phyloP scores from a whole-genome alignment of 2,113 vertebrate species.

The Eulemur rufifrons region DNA sequence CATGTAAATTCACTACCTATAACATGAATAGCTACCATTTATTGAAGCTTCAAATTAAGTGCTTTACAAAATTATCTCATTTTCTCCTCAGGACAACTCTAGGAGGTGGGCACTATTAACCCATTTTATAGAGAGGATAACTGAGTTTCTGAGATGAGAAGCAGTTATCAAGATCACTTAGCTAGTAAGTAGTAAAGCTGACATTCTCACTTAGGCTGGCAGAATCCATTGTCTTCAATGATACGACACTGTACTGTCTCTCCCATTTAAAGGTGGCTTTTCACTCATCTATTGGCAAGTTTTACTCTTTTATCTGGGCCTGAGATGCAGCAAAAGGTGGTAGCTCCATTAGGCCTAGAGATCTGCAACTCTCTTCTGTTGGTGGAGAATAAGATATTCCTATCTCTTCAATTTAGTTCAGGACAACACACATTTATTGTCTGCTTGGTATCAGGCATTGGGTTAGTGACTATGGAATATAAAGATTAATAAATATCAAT shows the following conservation, averaged over 20 bases:
- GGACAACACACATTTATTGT: neutral
- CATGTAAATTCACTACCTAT: neutral
- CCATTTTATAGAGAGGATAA: neutral
- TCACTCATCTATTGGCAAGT: neutral
- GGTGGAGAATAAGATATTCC: neutral
- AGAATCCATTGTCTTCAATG: neutral
- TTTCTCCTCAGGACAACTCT: constrained; percentile 14
- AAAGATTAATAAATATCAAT: constrained; percentile 18
- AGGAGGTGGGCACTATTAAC: neutral
- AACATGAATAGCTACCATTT: constrained; percentile 1
- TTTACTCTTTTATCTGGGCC: neutral
- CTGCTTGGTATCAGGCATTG: neutral
- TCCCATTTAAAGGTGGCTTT: neutral
- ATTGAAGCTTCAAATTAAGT: constrained; percentile 23
- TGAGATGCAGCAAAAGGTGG: neutral
- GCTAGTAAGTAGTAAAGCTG: neutral
- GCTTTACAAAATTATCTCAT: constrained; percentile 21
- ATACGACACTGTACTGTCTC: neutral
- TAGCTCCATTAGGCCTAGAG: neutral
- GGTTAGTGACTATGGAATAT: neutral
- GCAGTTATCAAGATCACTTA: neutral
- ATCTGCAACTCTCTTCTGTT: neutral
- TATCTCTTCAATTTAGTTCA: neutral
- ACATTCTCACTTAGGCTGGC: neutral
- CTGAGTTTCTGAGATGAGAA: neutral